Evolutionary conservation across 2,113 vertebrate species (phyloP).

Genomic region (Amphiprion ocellaris): DNA sequence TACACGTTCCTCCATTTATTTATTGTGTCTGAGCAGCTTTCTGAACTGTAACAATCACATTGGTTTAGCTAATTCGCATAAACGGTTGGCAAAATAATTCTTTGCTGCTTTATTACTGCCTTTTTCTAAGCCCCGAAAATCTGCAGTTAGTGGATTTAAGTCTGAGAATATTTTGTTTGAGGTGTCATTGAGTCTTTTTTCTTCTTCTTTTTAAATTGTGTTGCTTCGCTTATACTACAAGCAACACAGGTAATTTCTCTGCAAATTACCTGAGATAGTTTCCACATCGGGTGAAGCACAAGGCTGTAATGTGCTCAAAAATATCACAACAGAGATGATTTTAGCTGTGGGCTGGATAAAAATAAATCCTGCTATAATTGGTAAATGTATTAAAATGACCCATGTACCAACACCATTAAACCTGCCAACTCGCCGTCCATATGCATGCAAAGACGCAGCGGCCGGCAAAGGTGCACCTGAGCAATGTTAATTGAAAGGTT

Average conservation of each 20-base stretch:
- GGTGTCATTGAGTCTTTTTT: constrained; percentile 49
- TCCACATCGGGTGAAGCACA: constrained; percentile 59
- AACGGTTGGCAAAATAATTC: constrained; percentile 35
- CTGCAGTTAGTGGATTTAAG: constrained; percentile 56
- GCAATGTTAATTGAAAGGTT: constrained; percentile 79
- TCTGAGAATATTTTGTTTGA: constrained; percentile 57
- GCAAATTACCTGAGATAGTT: constrained; percentile 78
- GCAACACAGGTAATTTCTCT: constrained; percentile 76
- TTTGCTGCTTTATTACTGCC: constrained; percentile 34
- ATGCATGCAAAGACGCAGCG: constrained; percentile 42
- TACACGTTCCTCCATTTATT: constrained; percentile 10
- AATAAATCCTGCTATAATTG: constrained; percentile 80
- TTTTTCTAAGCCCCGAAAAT: constrained; percentile 35
- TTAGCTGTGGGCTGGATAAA: constrained; percentile 71
- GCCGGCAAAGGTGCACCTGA: constrained; percentile 43
- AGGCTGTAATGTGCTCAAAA: constrained; percentile 68
- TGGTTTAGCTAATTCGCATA: constrained; percentile 35
- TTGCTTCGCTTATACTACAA: constrained; percentile 63
- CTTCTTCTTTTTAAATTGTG: constrained; percentile 59
- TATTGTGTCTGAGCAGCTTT: constrained; percentile 35
- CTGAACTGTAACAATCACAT: background rate
- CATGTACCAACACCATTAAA: constrained; percentile 69
- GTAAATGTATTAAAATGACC: constrained; percentile 85
- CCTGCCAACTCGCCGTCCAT: constrained; percentile 52
- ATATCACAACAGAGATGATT: constrained; percentile 63